Conservation (phyloP, 2,888 invertebrate genomes). For the Dusona sp. region DNA sequence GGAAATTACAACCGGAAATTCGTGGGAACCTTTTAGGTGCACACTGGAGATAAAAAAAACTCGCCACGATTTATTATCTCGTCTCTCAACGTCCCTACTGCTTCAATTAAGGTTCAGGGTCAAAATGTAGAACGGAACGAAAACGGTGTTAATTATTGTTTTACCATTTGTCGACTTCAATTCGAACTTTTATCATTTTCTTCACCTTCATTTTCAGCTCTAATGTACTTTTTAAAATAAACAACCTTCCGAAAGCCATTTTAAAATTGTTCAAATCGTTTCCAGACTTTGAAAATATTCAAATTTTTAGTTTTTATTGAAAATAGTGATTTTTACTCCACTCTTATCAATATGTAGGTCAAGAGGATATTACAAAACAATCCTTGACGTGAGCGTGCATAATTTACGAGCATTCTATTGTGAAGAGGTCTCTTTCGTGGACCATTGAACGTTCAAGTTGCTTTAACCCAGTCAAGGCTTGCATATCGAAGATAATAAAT, state of each 20-base stretch:
- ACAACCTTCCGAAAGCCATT: background rate
- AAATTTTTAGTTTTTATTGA: background rate
- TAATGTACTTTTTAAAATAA: background rate
- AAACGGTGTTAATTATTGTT: background rate
- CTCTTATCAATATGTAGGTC: background rate
- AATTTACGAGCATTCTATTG: background rate
- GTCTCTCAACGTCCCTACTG: background rate
- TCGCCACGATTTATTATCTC: background rate
- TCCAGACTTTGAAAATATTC: background rate
- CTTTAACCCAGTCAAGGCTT: conserved; percentile 56
- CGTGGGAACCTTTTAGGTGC: conserved; percentile 62
- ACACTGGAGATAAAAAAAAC: conserved; percentile 24
- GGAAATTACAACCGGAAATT: conserved; percentile 63
- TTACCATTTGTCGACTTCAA: background rate
- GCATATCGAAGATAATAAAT: background rate
- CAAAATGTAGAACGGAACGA: background rate
- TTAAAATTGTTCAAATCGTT: background rate
- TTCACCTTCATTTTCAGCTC: background rate
- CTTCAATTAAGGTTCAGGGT: conserved; percentile 20
- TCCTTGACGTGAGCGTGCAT: background rate
- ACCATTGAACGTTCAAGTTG: conserved; percentile 60
- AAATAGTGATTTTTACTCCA: background rate
- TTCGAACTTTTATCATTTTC: background rate
- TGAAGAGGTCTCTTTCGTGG: conserved; percentile 38
- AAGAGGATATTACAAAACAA: conserved; percentile 1